Evolutionary conservation across 2,888 invertebrate genomes (phyloP), one percentile per base, ranked within the genome.

Genomic region (Hemaris fuciformis): DNA sequence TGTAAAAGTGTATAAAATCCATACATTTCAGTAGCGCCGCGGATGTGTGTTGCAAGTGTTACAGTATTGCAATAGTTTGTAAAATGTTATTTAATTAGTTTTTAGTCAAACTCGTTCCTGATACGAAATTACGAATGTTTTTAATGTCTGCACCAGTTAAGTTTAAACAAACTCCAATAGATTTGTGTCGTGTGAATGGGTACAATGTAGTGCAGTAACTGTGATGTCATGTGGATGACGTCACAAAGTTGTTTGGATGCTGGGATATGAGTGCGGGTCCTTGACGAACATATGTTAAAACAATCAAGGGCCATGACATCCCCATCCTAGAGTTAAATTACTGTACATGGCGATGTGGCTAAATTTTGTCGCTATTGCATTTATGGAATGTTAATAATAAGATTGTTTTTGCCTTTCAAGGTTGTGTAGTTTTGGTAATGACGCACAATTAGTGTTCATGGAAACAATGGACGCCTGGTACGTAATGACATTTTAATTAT

Each of bases 201-300:
- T 79, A 83, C 81, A 81, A 79, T 81, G 77, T n/a, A n/a, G n/a
- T 82, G 81, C 75, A 84, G 81, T 83, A 88, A 87, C 88, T 89
- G 89, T 89, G 90, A 89, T 86, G 84, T 64, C 64, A 62, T 61
- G 66, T 76, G 74, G 70, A 69, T 62, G 22, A 25, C 59, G 65
- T n/a, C n/a, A n/a, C n/a, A n/a, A n/a, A n/a, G n/a, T n/a, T n/a
- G n/a, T 61, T 71, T 69, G 67, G 73, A 68, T 72, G 68, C 62
- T 62, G 62, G 61, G 64, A 65, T 59, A 27, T 46, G 27, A 27
- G 68, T 75, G 62, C 59, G 56, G 66, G 73, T 75, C 75, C 74
- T 75, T 71, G 68, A 62, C 81, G 81, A 81, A 72, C 83, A 86
- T 85, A 84, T 85, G 85, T 85, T 87, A 83, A 82, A 86, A 80